A percentile compares a stretch with the other conserved stretches of the same genome.
These are phyloP conservation scores for Lipotes vexillifer DNA, from an alignment of 2,113 vertebrate genomes.

Conservation along the genomic window DNA sequence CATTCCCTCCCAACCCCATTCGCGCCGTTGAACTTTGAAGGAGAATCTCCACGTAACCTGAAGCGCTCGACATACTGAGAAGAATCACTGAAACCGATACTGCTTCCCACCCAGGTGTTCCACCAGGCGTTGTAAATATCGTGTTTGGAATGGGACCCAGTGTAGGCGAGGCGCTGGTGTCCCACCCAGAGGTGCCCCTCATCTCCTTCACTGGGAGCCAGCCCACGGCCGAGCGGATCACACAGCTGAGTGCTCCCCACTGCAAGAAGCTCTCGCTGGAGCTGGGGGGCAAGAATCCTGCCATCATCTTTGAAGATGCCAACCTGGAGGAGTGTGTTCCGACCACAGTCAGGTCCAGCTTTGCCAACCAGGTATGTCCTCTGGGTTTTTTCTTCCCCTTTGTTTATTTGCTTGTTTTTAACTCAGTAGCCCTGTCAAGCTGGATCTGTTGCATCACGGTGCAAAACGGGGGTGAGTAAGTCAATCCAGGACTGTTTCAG, in stretches of 20 bases:
- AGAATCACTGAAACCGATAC: neutral
- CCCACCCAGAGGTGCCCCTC: conserved; percentile 90
- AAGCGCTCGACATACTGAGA: neutral
- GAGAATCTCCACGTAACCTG: neutral
- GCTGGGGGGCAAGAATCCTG: conserved; percentile 96
- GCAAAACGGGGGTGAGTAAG: neutral
- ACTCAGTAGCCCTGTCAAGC: neutral
- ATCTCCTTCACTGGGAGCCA: conserved; percentile 98
- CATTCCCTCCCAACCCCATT: too few relatives aligned
- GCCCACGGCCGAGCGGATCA: conserved; percentile 88
- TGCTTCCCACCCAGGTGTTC: conserved; percentile 83
- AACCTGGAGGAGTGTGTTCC: conserved; percentile 89
- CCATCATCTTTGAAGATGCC: conserved; percentile 92
- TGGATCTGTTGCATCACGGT: neutral
- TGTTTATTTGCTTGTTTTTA: neutral
- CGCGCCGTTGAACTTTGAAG: neutral
- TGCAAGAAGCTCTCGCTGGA: conserved; percentile 97
- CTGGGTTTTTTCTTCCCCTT: neutral
- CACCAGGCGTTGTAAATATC: conserved; percentile 93
- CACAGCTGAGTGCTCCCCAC: conserved; percentile 85
- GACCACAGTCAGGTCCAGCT: conserved; percentile 92
- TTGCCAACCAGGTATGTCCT: conserved; percentile 91
- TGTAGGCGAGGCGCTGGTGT: conserved; percentile 90
- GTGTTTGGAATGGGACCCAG: conserved; percentile 89
- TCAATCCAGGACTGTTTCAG: neutral